Conservation (phyloP, 2,113 vertebrate genomes). For the Poecile atricapillus region DNA sequence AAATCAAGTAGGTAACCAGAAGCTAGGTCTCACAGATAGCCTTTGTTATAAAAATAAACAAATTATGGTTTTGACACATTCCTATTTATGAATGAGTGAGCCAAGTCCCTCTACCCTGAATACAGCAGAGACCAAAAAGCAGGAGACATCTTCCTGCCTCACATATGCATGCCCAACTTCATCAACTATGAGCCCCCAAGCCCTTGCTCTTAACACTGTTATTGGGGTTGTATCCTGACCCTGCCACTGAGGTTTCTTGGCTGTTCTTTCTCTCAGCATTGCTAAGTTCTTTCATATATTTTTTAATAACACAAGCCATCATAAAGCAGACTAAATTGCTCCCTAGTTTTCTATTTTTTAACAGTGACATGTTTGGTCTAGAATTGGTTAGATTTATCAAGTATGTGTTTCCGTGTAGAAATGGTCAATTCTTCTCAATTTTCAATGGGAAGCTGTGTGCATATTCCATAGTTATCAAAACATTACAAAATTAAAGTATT, state of each 20-base stretch:
- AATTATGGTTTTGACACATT: not conserved
- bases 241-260: not conserved
- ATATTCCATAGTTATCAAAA: not conserved
- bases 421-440: too few species aligned
- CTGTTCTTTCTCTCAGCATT: not conserved
- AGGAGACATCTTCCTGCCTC: not conserved
- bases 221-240: accelerated
- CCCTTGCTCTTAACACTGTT: not conserved
- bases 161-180: not conserved
- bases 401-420: not conserved
- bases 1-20: not conserved
- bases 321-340: not conserved
- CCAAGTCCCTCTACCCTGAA: not conserved
- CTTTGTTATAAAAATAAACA: not conserved
- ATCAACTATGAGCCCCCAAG: not conserved
- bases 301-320: not conserved
- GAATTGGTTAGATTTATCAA: not conserved
- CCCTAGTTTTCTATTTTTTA: not conserved
- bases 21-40: not conserved
- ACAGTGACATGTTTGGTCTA: not conserved
- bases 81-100: not conserved
- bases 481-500: not conserved
- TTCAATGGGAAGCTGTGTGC: not conserved
- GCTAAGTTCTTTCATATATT: not conserved
- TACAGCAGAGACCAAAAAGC: not conserved